Conservation (phyloP, 2,797 vertebrate species). For the Premnoplex brunnescens region DNA sequence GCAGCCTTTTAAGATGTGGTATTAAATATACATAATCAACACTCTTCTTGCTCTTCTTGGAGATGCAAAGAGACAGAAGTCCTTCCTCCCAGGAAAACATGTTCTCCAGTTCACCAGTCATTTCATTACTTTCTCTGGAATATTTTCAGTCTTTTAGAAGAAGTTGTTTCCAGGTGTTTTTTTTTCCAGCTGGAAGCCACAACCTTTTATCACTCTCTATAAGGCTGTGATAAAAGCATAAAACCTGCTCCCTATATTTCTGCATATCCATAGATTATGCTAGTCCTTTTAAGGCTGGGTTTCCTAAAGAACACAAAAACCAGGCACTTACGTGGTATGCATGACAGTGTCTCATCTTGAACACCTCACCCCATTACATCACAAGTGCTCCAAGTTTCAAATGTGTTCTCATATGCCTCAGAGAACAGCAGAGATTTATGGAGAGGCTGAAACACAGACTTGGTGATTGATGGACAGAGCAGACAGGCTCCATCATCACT, state of each 20-base stretch:
- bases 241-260: neutral
- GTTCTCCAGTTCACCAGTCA: neutral
- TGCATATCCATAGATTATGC: neutral
- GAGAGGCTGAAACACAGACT: neutral
- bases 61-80: neutral
- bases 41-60: conserved; percentile 3
- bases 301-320: neutral
- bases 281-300: neutral
- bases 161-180: neutral
- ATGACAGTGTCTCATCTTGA: neutral
- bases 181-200: neutral
- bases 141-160: neutral
- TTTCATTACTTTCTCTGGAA: conserved; percentile 23
- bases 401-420: neutral
- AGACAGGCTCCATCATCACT: neutral
- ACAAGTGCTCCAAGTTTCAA: neutral
- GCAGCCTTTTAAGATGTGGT: conserved; percentile 8
- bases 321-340: neutral
- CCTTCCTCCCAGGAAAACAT: neutral
- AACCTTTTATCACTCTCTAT: neutral
- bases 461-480: neutral
- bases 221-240: neutral
- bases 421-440: neutral
- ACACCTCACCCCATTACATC: neutral
- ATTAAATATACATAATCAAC: conserved; percentile 37